Conservation (phyloP, 1,140 invertebrate species). For the Trialeurodes vaporariorum region DNA sequence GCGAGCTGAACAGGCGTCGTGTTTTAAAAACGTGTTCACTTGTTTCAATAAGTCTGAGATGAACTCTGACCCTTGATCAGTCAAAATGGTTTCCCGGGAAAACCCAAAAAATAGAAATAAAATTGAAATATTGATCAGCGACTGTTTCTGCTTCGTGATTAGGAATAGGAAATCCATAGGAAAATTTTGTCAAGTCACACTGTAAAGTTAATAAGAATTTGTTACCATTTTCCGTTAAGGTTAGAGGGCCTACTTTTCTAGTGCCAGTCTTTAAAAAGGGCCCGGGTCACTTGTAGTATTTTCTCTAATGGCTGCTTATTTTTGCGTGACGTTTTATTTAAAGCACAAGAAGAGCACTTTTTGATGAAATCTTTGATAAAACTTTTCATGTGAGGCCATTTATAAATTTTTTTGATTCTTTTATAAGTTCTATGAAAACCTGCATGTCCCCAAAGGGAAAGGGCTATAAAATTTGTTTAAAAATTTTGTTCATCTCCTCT, state of each 20-base stretch:
- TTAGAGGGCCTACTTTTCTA: background rate
- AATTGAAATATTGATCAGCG: constrained; percentile 22
- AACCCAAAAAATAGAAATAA: constrained; percentile 30
- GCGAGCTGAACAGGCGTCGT: constrained; percentile 23
- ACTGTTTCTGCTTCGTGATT: constrained; percentile 31
- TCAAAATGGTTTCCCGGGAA: constrained; percentile 28
- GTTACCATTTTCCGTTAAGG: background rate
- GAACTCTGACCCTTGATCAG: constrained; percentile 32
- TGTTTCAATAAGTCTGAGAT: constrained; percentile 28
- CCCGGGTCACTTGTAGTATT: constrained; percentile 3
- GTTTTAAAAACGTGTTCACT: constrained; percentile 30
- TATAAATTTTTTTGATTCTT: too few species aligned
- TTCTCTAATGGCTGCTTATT: constrained; percentile 19
- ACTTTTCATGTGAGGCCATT: constrained; percentile 12
- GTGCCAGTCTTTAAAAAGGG: constrained; percentile 1
- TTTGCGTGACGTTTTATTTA: constrained; percentile 14
- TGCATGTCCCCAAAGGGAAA: constrained; percentile 11
- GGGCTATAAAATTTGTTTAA: constrained; percentile 10
- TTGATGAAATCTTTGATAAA: constrained; percentile 11
- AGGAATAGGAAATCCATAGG: too few species aligned
- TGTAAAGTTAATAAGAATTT: background rate
- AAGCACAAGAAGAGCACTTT: constrained; percentile 13
- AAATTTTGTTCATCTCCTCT: background rate
- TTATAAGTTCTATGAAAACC: constrained; percentile 5
- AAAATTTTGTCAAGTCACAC: too few species aligned